A percentile compares a stretch with the other conserved stretches of the same genome.
phyloP scores from a whole-genome alignment of 1,140 invertebrate species.

The Pseudomyrmex sp. region DNA sequence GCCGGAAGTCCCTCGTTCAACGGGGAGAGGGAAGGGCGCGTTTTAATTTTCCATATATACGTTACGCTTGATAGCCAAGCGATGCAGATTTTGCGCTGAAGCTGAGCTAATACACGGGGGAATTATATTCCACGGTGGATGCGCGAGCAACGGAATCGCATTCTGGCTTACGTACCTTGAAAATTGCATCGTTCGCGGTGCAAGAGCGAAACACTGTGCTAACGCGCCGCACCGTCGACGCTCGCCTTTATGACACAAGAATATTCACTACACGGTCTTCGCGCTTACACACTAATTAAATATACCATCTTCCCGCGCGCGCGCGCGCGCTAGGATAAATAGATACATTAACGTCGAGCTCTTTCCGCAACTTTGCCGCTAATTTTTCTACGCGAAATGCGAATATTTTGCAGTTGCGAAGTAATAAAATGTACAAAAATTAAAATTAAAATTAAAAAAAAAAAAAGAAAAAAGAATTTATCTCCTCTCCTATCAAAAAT shows the following conservation, averaged over 20 bases:
- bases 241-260: slow-evolving; percentile 41
- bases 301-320: slow-evolving; percentile 13
- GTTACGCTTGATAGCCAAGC: slow-evolving; percentile 38
- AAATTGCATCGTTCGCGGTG: slow-evolving; percentile 55
- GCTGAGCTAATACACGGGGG: slow-evolving; percentile 35
- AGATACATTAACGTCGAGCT: slow-evolving; percentile 29
- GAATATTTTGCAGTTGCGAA: background rate
- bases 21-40: background rate
- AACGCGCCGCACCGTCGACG: slow-evolving; percentile 19
- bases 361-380: background rate
- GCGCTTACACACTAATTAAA: slow-evolving; percentile 52
- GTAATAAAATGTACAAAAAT: background rate
- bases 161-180: slow-evolving; percentile 53
- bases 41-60: slow-evolving; percentile 49
- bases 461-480: background rate
- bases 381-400: background rate
- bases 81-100: slow-evolving; percentile 47
- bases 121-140: slow-evolving; percentile 44
- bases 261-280: slow-evolving; percentile 33
- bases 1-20: background rate
- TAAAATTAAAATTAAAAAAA: background rate
- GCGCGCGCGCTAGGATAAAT: background rate
- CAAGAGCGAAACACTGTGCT: slow-evolving; percentile 47
- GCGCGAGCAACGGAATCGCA: slow-evolving; percentile 29
- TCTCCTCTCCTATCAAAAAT: background rate